These are phyloP conservation scores for Clusia tigrina DNA, from an alignment of 2,888 invertebrate genomes.

Conservation along the genomic window DNA sequence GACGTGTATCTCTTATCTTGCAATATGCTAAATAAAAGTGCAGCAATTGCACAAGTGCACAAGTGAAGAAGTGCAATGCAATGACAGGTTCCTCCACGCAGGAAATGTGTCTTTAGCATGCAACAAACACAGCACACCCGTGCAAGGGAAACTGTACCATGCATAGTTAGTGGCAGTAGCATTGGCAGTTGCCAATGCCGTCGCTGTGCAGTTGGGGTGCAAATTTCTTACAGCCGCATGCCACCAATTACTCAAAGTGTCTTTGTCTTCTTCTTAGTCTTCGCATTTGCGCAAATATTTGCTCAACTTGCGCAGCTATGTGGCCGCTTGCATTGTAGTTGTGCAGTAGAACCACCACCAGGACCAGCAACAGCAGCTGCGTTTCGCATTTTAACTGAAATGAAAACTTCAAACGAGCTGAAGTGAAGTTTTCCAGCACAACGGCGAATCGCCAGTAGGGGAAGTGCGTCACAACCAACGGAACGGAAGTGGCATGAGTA, in stretches of 20 bases:
- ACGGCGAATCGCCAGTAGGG: neutral
- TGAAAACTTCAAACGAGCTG: neutral
- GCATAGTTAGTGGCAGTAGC: too few species aligned
- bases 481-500: neutral
- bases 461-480: neutral
- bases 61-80: too few species aligned
- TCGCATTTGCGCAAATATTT: constrained; percentile 5
- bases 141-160: neutral
- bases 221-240: neutral
- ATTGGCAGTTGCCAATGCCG: neutral
- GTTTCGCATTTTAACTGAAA: constrained; percentile 8
- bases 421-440: neutral
- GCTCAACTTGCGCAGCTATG: neutral
- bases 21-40: neutral
- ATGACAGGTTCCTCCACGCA: neutral
- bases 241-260: constrained; percentile 6
- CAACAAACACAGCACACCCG: neutral
- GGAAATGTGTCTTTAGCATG: neutral
- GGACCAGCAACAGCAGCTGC: constrained; percentile 4
- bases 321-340: too few species aligned
- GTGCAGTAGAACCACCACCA: neutral
- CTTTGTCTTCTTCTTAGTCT: neutral
- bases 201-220: neutral
- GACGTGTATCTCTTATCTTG: neutral
- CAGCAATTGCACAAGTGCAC: constrained; percentile 9